Evolutionary conservation across 2,797 vertebrate species (phyloP).

Genomic region (Alcedo atthis): DNA sequence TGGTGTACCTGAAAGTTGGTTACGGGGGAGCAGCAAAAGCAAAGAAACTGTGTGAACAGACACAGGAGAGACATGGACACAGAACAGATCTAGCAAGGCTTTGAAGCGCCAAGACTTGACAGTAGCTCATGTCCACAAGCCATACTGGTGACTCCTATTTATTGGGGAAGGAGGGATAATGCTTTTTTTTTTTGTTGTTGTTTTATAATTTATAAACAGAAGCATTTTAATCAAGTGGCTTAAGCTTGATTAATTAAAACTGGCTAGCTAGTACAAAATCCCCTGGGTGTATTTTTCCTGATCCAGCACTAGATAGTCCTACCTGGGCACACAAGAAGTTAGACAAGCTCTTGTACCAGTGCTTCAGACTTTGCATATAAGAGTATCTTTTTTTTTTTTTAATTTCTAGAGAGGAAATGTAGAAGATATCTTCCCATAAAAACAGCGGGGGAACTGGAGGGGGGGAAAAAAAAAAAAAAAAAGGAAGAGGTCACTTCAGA

Average conservation of each 20-base stretch:
- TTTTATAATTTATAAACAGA: conserved; percentile 22
- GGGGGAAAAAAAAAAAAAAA: not conserved
- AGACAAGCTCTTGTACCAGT: conserved; percentile 15
- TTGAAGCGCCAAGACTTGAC: not conserved
- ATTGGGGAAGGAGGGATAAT: not conserved
- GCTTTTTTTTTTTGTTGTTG: not conserved
- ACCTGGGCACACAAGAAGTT: not conserved
- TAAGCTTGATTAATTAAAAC: not conserved
- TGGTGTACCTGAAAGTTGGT: not conserved
- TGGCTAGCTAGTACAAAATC: not conserved
- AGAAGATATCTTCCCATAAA: conserved; percentile 61
- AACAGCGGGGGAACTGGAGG: conserved; percentile 51
- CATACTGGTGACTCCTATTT: not conserved
- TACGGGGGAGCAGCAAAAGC: not conserved
- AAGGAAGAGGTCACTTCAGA: conserved; percentile 47
- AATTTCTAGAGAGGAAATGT: conserved; percentile 53
- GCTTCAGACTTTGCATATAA: conserved; percentile 38
- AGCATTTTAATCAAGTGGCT: conserved; percentile 32
- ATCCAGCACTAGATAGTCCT: not conserved
- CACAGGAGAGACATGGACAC: not conserved
- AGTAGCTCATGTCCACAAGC: not conserved
- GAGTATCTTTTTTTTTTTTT: conserved; percentile 37
- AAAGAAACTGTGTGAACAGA: not conserved
- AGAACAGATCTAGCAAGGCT: not conserved
- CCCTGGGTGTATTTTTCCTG: not conserved